phyloP scores from a whole-genome alignment of 2,888 invertebrate genomes.

The Dicyrtomina minuta region DNA sequence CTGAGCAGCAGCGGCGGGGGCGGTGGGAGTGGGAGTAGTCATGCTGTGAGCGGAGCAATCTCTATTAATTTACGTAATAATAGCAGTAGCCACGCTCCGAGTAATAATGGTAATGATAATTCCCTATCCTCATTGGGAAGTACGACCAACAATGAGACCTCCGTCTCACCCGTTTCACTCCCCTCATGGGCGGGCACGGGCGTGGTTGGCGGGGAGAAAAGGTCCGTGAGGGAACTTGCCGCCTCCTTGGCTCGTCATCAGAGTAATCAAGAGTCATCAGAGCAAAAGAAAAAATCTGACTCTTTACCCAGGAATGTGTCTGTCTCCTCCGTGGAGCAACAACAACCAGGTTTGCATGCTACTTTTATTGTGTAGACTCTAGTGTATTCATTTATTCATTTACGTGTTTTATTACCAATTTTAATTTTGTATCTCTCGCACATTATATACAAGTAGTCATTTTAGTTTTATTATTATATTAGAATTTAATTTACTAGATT shows the following conservation, averaged over 20 bases:
- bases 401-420: too few species aligned
- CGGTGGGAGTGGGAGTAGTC: constrained; percentile 35
- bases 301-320: constrained; percentile 46
- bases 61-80: constrained; percentile 40
- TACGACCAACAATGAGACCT: constrained; percentile 12
- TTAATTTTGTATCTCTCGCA: background rate
- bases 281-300: constrained; percentile 48
- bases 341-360: constrained; percentile 52
- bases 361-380: too few species aligned
- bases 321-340: constrained; percentile 38
- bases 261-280: constrained; percentile 36
- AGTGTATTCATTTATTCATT: too few species aligned
- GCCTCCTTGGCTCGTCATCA: constrained; percentile 57
- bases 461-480: background rate
- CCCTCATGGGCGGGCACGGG: constrained; percentile 45
- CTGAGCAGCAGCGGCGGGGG: too few species aligned
- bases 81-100: constrained; percentile 32
- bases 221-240: constrained; percentile 61
- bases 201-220: constrained; percentile 61
- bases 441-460: background rate
- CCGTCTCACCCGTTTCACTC: constrained; percentile 42
- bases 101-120: constrained; percentile 23
- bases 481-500: too few species aligned
- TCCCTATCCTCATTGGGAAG: too few species aligned
- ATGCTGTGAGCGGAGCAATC: constrained; percentile 37